Conservation (phyloP, 2,888 invertebrate species). For the Trachelus troglodyta region DNA sequence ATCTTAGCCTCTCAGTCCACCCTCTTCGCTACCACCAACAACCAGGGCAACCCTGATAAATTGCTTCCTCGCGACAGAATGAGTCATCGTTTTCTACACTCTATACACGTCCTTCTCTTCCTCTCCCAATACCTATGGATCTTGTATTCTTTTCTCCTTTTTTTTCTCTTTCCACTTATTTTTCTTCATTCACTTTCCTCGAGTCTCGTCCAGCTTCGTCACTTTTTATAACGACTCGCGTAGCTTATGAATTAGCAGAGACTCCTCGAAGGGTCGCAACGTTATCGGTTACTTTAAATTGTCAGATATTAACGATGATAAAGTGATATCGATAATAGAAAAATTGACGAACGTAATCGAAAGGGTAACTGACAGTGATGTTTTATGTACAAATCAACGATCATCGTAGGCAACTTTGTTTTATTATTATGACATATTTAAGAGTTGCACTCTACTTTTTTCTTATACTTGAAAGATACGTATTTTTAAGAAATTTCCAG, state of each 20-base stretch:
- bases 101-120: conserved; percentile 11
- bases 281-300: neutral
- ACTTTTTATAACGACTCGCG: neutral
- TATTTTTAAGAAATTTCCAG: neutral
- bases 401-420: neutral
- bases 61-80: conserved; percentile 46
- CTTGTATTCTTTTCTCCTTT: neutral
- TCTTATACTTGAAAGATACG: neutral
- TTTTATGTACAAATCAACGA: neutral
- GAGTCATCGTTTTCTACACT: conserved; percentile 44
- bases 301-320: neutral
- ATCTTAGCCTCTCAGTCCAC: neutral
- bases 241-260: neutral
- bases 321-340: neutral
- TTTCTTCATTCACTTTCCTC: neutral
- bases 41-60: conserved; percentile 44
- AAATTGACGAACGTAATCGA: neutral
- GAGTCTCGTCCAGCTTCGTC: neutral
- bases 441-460: neutral
- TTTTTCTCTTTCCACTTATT: neutral
- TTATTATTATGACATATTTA: neutral
- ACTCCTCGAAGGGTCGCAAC: neutral
- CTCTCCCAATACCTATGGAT: neutral
- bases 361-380: neutral
- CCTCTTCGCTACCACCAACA: conserved; percentile 8